phyloP scores from a whole-genome alignment of 2,888 invertebrate genomes.

The Orthosia gothica region DNA sequence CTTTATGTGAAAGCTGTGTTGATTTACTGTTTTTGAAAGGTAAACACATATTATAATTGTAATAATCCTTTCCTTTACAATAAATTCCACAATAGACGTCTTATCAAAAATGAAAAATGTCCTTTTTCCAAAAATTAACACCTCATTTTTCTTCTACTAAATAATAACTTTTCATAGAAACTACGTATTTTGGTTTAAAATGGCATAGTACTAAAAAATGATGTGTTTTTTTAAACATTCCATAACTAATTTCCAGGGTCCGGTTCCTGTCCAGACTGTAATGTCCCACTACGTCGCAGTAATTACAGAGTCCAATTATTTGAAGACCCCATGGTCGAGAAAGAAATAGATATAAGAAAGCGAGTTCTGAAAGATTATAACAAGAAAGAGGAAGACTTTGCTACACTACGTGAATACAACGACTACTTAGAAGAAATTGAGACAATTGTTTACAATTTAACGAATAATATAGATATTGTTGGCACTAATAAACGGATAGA shows the following conservation, averaged over 20 bases:
- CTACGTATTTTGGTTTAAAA: not conserved
- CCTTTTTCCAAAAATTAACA: not conserved
- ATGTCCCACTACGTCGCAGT: constrained; percentile 96
- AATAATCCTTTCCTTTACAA: not conserved
- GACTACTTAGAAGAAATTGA: constrained; percentile 99
- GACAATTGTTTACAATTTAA: constrained; percentile 97
- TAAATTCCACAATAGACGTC: no score
- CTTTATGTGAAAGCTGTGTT: constrained; percentile 99
- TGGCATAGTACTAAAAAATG: no score
- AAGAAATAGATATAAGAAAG: constrained; percentile 98
- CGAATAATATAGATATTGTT: constrained; percentile 97
- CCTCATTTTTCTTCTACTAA: not conserved
- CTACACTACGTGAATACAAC: constrained; percentile 96
- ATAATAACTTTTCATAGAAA: not conserved
- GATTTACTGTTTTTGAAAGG: constrained; percentile 99
- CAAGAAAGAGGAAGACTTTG: constrained; percentile 98
- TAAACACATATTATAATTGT: constrained; percentile 73
- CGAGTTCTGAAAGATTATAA: constrained; percentile 97
- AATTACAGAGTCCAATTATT: constrained; percentile 99
- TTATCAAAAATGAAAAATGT: not conserved
- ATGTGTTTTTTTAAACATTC: not conserved
- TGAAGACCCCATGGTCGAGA: constrained; percentile 99
- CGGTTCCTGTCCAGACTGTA: constrained; percentile 98
- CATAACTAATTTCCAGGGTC: constrained; percentile 94
- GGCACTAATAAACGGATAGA: constrained; percentile 97